These are phyloP conservation scores for Sebastes schlegelii DNA, from an alignment of 2,113 vertebrate genomes.

Conservation along the genomic window DNA sequence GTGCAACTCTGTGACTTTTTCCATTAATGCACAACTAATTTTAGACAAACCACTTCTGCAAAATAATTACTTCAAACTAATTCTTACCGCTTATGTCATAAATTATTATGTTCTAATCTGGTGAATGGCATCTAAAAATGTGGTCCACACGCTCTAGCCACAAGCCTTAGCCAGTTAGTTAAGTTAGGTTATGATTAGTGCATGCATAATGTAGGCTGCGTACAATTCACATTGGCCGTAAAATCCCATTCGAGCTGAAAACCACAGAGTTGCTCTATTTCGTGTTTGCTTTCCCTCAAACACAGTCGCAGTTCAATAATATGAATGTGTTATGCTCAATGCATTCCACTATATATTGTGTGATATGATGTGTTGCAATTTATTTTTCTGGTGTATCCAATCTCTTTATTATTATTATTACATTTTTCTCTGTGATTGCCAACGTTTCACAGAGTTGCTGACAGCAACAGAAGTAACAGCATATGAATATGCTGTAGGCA, in stretches of 20 bases:
- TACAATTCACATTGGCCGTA: background rate
- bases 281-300: slow-evolving; percentile 18
- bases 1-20: background rate
- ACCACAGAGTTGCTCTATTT: slow-evolving; percentile 14
- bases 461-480: slow-evolving; percentile 25
- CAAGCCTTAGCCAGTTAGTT: background rate
- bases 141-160: background rate
- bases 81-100: background rate
- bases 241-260: background rate
- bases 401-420: background rate
- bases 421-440: background rate
- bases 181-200: slow-evolving; percentile 8
- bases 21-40: background rate
- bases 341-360: background rate
- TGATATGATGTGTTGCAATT: background rate
- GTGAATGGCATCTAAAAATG: slow-evolving; percentile 3
- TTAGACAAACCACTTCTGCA: background rate
- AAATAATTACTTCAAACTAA: background rate
- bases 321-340: background rate
- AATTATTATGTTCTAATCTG: background rate
- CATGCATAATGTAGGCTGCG: background rate
- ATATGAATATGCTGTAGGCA: slow-evolving; percentile 24
- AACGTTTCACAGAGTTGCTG: slow-evolving; percentile 2
- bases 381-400: slow-evolving; percentile 1
- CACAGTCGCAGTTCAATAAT: background rate